phyloP scores from a whole-genome alignment of 2,797 vertebrate species.

The Ctenosaura bakeri region DNA sequence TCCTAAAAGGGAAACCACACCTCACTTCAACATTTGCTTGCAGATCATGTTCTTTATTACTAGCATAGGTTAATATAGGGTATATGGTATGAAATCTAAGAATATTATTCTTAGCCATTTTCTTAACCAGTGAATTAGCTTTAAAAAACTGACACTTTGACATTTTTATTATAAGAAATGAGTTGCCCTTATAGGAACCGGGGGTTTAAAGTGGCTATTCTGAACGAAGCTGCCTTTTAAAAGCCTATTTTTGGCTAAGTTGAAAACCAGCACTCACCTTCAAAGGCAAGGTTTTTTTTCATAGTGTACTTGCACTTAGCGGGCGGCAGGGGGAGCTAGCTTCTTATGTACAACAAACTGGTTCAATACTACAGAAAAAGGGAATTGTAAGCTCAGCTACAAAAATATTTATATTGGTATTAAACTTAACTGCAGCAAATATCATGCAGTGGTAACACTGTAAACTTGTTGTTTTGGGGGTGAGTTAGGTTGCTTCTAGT shows the following conservation, averaged over 20 bases:
- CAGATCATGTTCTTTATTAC: background rate
- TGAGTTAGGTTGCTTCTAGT: background rate
- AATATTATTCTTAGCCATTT: background rate
- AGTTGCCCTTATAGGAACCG: background rate
- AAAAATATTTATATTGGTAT: background rate
- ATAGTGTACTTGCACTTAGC: background rate
- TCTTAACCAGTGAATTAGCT: background rate
- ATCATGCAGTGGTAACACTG: background rate
- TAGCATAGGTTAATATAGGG: background rate
- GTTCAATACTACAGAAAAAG: background rate
- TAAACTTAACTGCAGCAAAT: background rate
- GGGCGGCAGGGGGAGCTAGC: slow-evolving; percentile 19
- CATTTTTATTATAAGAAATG: background rate
- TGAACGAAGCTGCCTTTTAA: background rate
- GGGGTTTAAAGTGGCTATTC: background rate
- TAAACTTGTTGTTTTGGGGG: background rate
- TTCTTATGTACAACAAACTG: background rate
- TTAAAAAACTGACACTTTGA: background rate
- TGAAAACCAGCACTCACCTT: background rate
- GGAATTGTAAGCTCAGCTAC: background rate
- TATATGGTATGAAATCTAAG: background rate
- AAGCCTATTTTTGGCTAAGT: background rate
- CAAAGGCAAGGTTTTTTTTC: background rate
- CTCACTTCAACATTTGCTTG: background rate
- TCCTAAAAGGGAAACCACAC: background rate